Base-by-base conservation (phyloP, 1,140 invertebrate genomes). In the Solenopsis invicta region DNA sequence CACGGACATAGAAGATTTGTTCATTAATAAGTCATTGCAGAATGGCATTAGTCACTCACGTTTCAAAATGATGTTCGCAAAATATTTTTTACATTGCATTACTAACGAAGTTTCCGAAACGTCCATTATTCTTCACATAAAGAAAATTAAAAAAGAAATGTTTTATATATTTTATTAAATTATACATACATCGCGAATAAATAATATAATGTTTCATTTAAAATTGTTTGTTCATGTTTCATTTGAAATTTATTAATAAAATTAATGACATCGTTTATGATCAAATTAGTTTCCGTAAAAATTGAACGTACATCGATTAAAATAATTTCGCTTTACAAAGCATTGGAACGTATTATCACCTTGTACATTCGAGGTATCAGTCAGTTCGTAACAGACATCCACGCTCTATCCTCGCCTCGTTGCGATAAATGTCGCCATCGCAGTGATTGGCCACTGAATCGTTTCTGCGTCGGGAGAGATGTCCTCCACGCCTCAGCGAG, bases 401-500 rank as follows among this genome's bases (percentile, higher is more conserved):
- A 50, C 41, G 41, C 18, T 75, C 12, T 16, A 6, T 56, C 78
- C n/a, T 71, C 48, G 64, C 34, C 34, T 64, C 69, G 76, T 87
- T 67, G 48, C 77, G 52, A 87, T 74, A 89, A 67, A 82, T 29
- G 37, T 29, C 69, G 45, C 54, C 41, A 59, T 82, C 50, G 29
- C 75, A 37, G 41, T 41, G 74, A 90, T 78, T 21, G 67, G 69
- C 41, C 59, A 89, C 77, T 89, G 76, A 85, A 64, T 69, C 59
- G 69, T 87, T 89, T 61, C 48, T 59, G 54, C 67, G 69, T 75
- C 61, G 52, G 16, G 18, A 62, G 64, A 81, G 78, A 91, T 84
- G 66, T 78, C 64, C 67, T 88, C 24, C 87, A 76, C 45, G 89
- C 67, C 52, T 81, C 76, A 88, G 76, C 76, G 80, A 80, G 24